Evolutionary conservation across 2,797 vertebrate genomes (phyloP).

Genomic region (Lindbergichthys nudifrons): DNA sequence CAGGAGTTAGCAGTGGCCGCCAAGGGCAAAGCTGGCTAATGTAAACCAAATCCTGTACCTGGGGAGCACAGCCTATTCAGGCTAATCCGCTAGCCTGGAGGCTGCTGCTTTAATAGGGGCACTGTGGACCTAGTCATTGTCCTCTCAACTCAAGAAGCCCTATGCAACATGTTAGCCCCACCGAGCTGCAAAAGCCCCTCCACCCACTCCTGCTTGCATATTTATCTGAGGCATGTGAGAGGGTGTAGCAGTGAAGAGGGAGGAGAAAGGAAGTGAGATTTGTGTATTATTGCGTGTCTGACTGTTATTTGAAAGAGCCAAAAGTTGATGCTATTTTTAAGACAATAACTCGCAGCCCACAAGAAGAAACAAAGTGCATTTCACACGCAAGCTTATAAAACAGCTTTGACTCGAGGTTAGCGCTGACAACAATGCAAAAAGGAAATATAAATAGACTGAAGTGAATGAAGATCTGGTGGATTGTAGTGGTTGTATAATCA

Average conservation of each 20-base stretch:
- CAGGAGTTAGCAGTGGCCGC: constrained; percentile 82
- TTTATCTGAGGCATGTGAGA: constrained; percentile 53
- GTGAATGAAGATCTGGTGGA: constrained; percentile 62
- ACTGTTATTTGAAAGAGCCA: constrained; percentile 37
- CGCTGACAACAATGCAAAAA: constrained; percentile 50
- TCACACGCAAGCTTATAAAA: constrained; percentile 57
- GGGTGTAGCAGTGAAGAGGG: neutral
- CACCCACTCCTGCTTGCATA: constrained; percentile 61
- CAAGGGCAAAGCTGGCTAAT: constrained; percentile 85
- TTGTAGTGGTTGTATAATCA: constrained; percentile 75
- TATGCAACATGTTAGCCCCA: constrained; percentile 78
- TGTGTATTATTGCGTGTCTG: constrained; percentile 36
- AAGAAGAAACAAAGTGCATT: constrained; percentile 63
- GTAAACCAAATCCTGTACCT: constrained; percentile 89
- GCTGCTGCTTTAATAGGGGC: constrained; percentile 85
- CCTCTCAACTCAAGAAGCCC: constrained; percentile 73
- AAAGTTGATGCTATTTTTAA: constrained; percentile 65
- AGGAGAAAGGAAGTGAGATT: constrained; percentile 33
- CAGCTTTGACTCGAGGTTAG: constrained; percentile 65
- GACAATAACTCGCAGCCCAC: constrained; percentile 24
- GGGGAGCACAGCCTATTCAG: constrained; percentile 87
- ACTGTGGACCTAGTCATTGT: constrained; percentile 79
- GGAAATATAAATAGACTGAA: constrained; percentile 73
- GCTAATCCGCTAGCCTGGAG: constrained; percentile 87
- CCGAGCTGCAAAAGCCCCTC: constrained; percentile 53